A percentile compares a stretch with the other conserved stretches of the same genome.
Conservation (phyloP, 2,113 vertebrate genomes). For the Emydura subglobosa region DNA sequence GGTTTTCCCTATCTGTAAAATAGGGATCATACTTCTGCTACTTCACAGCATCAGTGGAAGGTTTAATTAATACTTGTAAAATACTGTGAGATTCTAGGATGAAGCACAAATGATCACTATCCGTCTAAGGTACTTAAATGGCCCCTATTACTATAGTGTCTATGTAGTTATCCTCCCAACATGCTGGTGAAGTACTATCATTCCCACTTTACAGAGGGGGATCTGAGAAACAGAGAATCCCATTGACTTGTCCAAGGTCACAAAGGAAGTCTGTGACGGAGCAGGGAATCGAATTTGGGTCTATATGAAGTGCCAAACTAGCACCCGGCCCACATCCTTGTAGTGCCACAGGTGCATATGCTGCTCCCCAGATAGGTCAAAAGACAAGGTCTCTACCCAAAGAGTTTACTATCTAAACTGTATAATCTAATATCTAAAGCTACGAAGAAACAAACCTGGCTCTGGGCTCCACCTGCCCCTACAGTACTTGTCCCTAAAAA, state of each 20-base stretch:
- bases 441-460: neutral
- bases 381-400: neutral
- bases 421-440: neutral
- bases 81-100: accelerated
- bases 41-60: neutral
- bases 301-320: neutral
- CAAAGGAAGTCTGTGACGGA: neutral
- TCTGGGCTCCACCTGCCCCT: neutral
- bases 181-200: neutral
- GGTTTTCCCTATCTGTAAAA: neutral
- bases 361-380: neutral
- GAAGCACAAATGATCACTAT: neutral
- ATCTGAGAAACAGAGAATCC: too few species aligned
- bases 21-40: neutral
- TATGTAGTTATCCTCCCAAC: neutral
- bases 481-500: accelerated
- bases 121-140: neutral
- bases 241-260: neutral
- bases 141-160: neutral
- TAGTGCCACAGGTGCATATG: neutral
- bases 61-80: neutral
- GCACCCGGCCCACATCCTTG: too few species aligned
- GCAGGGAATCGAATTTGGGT: neutral
- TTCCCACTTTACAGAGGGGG: neutral
- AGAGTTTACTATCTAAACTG: neutral